Evolutionary conservation across 2,888 invertebrate genomes (phyloP).

Genomic region (Scaptomyza tumidula): DNA sequence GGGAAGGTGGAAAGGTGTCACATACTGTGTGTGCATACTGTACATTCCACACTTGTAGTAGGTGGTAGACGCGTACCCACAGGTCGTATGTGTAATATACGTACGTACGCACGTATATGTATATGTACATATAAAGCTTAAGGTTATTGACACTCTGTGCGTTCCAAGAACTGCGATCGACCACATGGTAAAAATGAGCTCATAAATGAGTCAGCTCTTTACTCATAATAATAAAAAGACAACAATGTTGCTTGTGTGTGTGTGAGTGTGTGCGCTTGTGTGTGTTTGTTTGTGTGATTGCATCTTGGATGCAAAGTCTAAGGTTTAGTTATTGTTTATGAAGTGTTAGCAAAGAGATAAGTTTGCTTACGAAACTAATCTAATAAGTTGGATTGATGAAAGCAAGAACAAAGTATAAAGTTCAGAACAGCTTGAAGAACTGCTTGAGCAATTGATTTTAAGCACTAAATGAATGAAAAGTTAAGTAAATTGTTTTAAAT

Average conservation of each 20-base stretch:
- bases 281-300: neutral
- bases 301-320: slow-evolving; percentile 1
- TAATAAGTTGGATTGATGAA: neutral
- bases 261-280: too few species aligned
- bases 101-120: neutral
- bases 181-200: slow-evolving; percentile 48
- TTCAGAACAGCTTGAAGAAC: neutral
- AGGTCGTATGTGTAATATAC: slow-evolving; percentile 67
- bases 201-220: slow-evolving; percentile 40
- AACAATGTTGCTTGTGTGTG: neutral
- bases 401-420: neutral
- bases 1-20: slow-evolving; percentile 49
- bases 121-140: slow-evolving; percentile 2
- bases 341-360: neutral
- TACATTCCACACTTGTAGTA: slow-evolving; percentile 13
- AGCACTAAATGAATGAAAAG: too few species aligned
- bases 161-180: slow-evolving; percentile 42
- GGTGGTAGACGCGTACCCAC: slow-evolving; percentile 34
- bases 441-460: too few species aligned
- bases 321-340: neutral
- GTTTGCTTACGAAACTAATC: neutral
- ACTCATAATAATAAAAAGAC: neutral
- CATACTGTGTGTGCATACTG: slow-evolving; percentile 5
- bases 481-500: too few species aligned
- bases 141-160: slow-evolving; percentile 64